Base-by-base conservation (phyloP, 1,140 invertebrate species). In the Nomia melanderi region DNA sequence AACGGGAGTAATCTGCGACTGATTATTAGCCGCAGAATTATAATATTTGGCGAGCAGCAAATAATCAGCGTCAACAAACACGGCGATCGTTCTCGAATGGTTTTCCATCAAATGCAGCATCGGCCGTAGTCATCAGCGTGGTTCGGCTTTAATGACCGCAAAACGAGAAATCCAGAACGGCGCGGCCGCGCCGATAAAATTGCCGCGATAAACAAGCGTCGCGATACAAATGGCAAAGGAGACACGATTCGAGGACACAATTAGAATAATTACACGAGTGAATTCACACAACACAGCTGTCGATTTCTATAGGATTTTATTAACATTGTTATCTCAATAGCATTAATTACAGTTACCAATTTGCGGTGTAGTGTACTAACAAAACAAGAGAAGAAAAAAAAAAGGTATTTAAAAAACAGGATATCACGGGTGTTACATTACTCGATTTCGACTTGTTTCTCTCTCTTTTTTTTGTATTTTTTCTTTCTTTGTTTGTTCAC, bases 291-390 rank as follows among this genome's bases (percentile, higher is more conserved):
- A 59, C n/a, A 67, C 23, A 53, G 31, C 39, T 69, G 29, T 69
- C 20, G n/a, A 33, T 69, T 76, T 76, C 73, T 76, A 76, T 67
- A 69, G 73, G 41, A 59, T 76, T 76, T 76, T 76, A 76, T 67
- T 76, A 76, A 76, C 73, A 76, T 69, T 60, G 54, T 76, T 69
- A 69, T 66, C 59, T 44, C 65, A 53, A 44, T 76, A 69, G 23
- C 57, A 69, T 75, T 69, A 47, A 69, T 76, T 76, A 76, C 65
- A 76, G 41, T 67, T 76, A 69, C 65, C 64, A 76, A 59, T 76
- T 76, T 57, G 65, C 41, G 69, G 69, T 69, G 73, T 59, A 66
- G 12, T n/a, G 50, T 66, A 69, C 41, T 47, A 76, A 76, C 23
- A 33, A 29, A 63, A 44, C n/a, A n/a, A n/a, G n/a, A n/a, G n/a